Evolutionary conservation across 2,113 vertebrate species (phyloP), one percentile per base, ranked within the genome.

Genomic region (Suncus etruscus): DNA sequence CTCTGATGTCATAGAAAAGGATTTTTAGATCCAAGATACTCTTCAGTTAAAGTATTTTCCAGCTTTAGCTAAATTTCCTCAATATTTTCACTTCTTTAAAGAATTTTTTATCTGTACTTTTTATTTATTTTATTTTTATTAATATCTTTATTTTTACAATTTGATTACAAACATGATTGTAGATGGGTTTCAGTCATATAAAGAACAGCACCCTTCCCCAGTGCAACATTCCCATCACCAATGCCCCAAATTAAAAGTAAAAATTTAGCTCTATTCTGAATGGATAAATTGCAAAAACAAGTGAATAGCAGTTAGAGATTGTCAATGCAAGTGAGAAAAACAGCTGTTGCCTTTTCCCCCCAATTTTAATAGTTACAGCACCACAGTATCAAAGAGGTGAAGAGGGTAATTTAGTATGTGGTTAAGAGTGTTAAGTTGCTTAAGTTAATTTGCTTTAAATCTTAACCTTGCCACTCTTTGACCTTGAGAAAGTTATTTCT

Each of bases 201-300:
- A 39, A 39, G 39, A 39, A 39, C 39, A 39, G 39, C 39, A 3
- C 5, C 39, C 39, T 39, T 39, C 39, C 39, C 39, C 39, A 39
- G 39, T 39, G 39, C 39, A 39, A 39, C 39, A 39, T 39, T 39
- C 39, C 39, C 39, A 39, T 39, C 39, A 39, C 39, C 39, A 39
- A 39, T 39, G 39, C 39, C 39, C 39, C 39, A 39, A 39, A 39
- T 39, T 39, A 39, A 39, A 39, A 39, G 39, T 39, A 92, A 58
- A 61, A 61, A 20, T 54, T 20, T 61, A 93, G 65, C 48, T 88
- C 85, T 94, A 90, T 95, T 95, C 91, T 94, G 96, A 92, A 93
- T 95, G 94, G 90, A 93, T 93, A 95, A 94, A 96, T 95, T 95
- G 94, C 94, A 95, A 95, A 96, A 96, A 85, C 15, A 82, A 50